Evolutionary conservation across 2,113 vertebrate genomes (phyloP), one percentile per base, ranked within the genome.

Genomic region (Aptenodytes patagonicus): DNA sequence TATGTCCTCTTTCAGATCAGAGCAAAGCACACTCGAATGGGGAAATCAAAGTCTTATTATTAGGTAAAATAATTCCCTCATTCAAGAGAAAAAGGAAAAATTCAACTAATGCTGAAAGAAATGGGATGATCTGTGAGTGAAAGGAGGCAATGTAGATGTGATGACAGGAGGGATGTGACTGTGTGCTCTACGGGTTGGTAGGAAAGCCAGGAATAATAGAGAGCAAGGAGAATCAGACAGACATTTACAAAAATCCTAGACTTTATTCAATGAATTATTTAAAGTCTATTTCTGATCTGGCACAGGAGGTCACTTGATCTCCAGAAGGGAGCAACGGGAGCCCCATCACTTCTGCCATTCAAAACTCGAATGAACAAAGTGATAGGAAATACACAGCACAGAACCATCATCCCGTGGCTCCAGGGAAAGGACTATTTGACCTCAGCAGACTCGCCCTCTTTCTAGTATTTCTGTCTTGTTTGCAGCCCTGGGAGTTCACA

Each of bases 211-310:
- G 47, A 28, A 64, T 84, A 90, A 93, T 32, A 62, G 77, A 87
- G 95, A 95, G 91, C 87, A 71, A 38, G 55, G 82, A 90, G 92
- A 90, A 72, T 58, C 90, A 97, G 97, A 95, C 96, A 97, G 96
- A 92, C 94, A 92, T 83, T 92, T 89, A 91, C 89, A 68, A 19
- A 93, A 90, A 51, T 82, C 86, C 96, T 82, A 97, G 97, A 97
- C 97, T 97, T 97, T 87, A 91, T 92, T 95, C 94, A 97, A 76
- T 97, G 72, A 97, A 97, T 97, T 96, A 97, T 97, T 97, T 51
- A 96, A 46, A 61, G 61, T 64, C 97, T 95, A 87, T 96, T 97
- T 97, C 92, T 97, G 92, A 71, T 87, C 95, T 68, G 72, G 95
- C 92, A 83, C 80, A 95, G 88, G 90, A 96, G 96, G 69, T 80